Base-by-base conservation (phyloP, 2,797 vertebrate genomes). In the Sebastes itinus region DNA sequence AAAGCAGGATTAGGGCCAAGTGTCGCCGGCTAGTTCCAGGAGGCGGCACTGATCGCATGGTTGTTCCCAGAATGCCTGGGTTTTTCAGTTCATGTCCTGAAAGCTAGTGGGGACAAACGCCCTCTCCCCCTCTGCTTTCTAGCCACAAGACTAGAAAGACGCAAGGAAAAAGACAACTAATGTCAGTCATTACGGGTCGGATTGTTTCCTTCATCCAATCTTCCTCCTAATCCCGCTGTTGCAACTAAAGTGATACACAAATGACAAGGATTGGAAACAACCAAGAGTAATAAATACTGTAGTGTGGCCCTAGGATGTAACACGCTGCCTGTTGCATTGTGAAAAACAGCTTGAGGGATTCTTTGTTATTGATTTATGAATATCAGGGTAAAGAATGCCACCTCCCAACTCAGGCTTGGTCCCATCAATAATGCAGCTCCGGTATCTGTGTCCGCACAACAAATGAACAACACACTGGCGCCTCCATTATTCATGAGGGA, bases 381-480 rank as follows among this genome's bases (percentile, higher is more conserved):
- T 77, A 89, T 83, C 66, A 82, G 75, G 80, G 68, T 81, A 83
- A 89, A 89, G 79, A 91, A 84, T 55, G 79, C 72, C 66, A 84
- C 70, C 86, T 87, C 75, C 69, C 71, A 78, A 81, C 86, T 83
- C 73, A 82, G 88, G 68, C 88, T 79, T 28, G 28, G 85, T 59
- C 72, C 60, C 78, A 94, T 95, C 82, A 95, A 95, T 95, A 92
- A 95, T 95, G 89, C 93, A 96, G 82, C 61, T 58, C 35, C 85
- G 83, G 88, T 93, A 92, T 95, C 92, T 75, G 75, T 94, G 91
- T 94, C 92, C 86, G 75, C 86, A 90, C 86, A 93, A 92, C 88
- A 95, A 94, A 95, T 92, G 52, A 87, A 91, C 88, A 91, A 93
- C 92, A 93, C 89, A 87, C 81, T 78, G 67, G 60, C 54, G 14